Base-by-base conservation (phyloP, 2,797 vertebrate genomes). In the Falco berigora region DNA sequence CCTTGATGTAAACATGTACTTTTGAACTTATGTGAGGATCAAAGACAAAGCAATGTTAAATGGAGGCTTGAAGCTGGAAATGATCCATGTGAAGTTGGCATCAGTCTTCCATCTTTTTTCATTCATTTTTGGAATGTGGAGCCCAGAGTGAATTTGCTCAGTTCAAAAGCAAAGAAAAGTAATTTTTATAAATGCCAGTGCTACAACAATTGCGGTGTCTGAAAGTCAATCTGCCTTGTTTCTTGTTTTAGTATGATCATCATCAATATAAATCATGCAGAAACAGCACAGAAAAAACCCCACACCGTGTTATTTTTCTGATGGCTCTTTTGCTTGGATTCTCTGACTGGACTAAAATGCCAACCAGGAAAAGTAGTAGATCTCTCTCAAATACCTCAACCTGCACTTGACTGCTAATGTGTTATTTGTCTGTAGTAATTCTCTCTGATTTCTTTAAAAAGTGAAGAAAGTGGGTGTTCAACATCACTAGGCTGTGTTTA, bases 1-100 rank as follows among this genome's bases (percentile, higher is more conserved):
- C 86, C 87, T 96, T 90, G 94, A 85, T 89, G 91, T 87, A 95
- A 96, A 97, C 88, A 94, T 68, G 89, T 95, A 93, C 92, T 97
- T 96, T 88, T 91, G 95, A 94, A 87, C 79, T 89, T 44, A 17
- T 6, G 22, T 56, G 80, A 94, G 72, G 95, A 96, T 96, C 71
- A 92, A 95, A 96, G 94, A 73, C 80, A 81, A 66, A 86, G 46
- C 32, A 78, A 40, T 69, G 50, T 56, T 92, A 85, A 88, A 76
- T 12, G 7, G 58, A 85, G 75, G 36, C 42, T 90, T 75, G 58
- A 92, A 69, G 79, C 82, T 91, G 94, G 81, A 86, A 95, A 79
- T 40, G 55, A 69, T 88, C 75, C 76, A 12, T 28, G 58, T 32
- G 53, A 88, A 84, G 59, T 0, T 90, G 94, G 68, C 84, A 94